phyloP scores from a whole-genome alignment of 2,797 vertebrate species.

The Pterois miles region DNA sequence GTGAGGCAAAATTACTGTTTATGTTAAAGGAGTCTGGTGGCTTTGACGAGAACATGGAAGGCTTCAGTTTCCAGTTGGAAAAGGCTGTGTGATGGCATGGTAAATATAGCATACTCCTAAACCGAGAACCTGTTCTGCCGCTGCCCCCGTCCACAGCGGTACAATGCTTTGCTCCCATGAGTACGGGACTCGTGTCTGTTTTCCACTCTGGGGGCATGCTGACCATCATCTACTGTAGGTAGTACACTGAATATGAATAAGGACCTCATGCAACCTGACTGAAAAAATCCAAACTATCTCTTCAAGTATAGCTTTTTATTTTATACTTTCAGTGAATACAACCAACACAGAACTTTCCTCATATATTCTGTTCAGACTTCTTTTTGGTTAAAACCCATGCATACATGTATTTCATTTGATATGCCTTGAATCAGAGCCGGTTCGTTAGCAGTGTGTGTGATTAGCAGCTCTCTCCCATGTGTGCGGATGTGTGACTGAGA shows the following conservation, averaged over 20 bases:
- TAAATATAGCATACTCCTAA: background rate
- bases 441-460: conserved; percentile 57
- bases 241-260: background rate
- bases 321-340: background rate
- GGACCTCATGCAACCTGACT: background rate
- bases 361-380: background rate
- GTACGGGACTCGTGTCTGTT: background rate
- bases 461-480: conserved; percentile 51
- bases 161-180: background rate
- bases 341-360: background rate
- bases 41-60: too few species aligned
- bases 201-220: background rate
- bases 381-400: background rate
- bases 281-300: background rate
- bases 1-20: too few species aligned
- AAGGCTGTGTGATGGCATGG: too few species aligned
- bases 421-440: conserved; percentile 75
- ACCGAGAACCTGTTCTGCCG: background rate
- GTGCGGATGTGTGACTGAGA: conserved; percentile 52
- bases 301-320: background rate
- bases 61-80: too few species aligned
- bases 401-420: background rate
- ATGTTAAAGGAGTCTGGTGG: too few species aligned
- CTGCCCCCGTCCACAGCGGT: background rate
- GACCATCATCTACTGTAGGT: background rate